These are phyloP conservation scores for Liolophura sinensis DNA, from an alignment of 1,140 invertebrate genomes.

Conservation along the genomic window DNA sequence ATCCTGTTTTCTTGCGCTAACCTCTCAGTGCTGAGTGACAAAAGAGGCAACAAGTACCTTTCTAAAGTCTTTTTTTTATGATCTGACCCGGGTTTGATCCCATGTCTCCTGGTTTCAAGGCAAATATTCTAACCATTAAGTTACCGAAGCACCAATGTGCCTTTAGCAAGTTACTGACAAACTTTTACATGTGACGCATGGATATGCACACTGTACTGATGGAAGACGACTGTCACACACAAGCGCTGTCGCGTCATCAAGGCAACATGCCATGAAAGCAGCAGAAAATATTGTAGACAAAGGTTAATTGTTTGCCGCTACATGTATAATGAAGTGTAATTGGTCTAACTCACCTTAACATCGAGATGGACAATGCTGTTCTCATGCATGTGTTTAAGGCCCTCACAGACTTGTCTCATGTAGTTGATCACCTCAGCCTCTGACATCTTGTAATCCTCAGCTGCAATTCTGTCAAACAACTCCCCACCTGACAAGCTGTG, in stretches of 20 bases:
- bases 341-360: conserved; percentile 56
- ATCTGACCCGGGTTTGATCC: too few species aligned
- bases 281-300: neutral
- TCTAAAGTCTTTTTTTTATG: too few species aligned
- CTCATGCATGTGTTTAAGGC: conserved; percentile 99
- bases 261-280: neutral
- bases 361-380: conserved; percentile 98
- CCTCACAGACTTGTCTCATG: conserved; percentile 98
- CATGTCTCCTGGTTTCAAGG: neutral
- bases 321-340: neutral
- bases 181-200: too few species aligned
- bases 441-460: conserved; percentile 97
- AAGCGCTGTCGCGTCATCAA: neutral
- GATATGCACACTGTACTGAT: too few species aligned
- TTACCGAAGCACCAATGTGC: too few species aligned
- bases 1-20: too few species aligned
- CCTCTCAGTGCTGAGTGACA: too few species aligned
- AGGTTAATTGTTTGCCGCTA: neutral
- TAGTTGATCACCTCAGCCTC: conserved; percentile 99
- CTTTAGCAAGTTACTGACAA: too few species aligned
- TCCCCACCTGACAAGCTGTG: conserved; percentile 94
- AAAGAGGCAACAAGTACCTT: too few species aligned
- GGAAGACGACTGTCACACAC: neutral
- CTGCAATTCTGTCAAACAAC: conserved; percentile 96
- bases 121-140: too few species aligned